Conservation (phyloP, 2,113 vertebrate genomes). For the Alethe diademata region DNA sequence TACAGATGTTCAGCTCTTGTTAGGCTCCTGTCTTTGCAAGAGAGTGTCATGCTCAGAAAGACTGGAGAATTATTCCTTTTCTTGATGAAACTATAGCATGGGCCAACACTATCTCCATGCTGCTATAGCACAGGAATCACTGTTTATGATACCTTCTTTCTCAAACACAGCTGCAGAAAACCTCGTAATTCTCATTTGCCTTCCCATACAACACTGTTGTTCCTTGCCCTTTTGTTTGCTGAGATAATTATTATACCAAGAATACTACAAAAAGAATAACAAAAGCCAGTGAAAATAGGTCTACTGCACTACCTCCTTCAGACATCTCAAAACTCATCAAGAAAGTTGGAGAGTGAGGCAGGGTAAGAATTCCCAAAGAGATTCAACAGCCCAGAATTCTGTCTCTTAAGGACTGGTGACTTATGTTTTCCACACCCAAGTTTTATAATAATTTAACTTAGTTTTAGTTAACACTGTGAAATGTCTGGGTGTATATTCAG, state of each 20-base stretch:
- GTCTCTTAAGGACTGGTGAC: not conserved
- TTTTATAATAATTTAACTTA: not conserved
- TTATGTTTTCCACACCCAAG: not conserved
- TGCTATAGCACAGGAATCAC: not conserved
- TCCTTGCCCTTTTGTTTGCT: not conserved
- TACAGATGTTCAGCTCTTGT: not conserved
- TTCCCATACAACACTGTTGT: not conserved
- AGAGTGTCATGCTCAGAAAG: not conserved
- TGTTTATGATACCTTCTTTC: not conserved
- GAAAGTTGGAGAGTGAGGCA: not conserved
- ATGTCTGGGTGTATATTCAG: not conserved
- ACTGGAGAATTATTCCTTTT: not conserved
- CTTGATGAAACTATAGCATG: not conserved
- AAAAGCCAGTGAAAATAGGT: not conserved
- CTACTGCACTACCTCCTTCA: not conserved
- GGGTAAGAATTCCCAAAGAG: not conserved
- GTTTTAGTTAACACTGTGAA: not conserved
- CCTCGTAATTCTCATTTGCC: not conserved
- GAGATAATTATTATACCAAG: not conserved
- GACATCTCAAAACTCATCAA: not conserved
- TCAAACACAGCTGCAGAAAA: not conserved
- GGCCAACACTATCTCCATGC: not conserved
- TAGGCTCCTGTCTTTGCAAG: not conserved
- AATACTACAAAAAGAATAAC: not conserved
- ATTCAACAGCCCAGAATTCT: rapidly evolving